Percentiles rank a stretch among this genome's conserved stretches.
phyloP scores from a whole-genome alignment of 2,888 invertebrate genomes.

The Thymelicus sylvestris region DNA sequence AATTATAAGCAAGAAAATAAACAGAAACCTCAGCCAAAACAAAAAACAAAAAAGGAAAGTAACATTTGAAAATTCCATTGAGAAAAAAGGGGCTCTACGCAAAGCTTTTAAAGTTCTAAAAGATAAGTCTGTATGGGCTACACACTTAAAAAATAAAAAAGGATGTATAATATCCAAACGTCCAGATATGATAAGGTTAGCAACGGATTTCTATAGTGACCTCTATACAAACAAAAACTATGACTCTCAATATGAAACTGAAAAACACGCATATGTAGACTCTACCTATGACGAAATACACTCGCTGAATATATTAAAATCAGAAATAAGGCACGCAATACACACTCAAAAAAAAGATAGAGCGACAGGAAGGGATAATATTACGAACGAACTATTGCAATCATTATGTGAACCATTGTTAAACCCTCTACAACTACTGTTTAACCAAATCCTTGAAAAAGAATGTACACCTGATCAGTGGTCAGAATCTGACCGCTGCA shows the following conservation, averaged over 20 bases:
- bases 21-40: not conserved
- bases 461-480: too few relatives aligned
- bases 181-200: not conserved
- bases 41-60: not conserved
- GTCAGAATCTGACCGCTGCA: too few relatives aligned
- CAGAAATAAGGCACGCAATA: not conserved
- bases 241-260: not conserved
- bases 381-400: too few relatives aligned
- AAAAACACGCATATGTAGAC: not conserved
- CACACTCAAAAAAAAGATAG: constrained; percentile 6
- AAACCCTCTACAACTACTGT: too few relatives aligned
- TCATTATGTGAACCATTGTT: too few relatives aligned
- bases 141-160: not conserved
- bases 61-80: not conserved
- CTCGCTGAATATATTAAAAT: not conserved
- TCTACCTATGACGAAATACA: not conserved
- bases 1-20: not conserved
- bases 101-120: constrained; percentile 5
- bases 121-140: not conserved
- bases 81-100: constrained; percentile 1
- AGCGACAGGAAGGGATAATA: constrained; percentile 24
- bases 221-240: not conserved
- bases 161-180: not conserved
- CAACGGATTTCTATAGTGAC: not conserved
- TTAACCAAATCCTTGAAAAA: too few relatives aligned